phyloP scores from a whole-genome alignment of 2,797 vertebrate species.

The Lepilemur ruficaudatus region DNA sequence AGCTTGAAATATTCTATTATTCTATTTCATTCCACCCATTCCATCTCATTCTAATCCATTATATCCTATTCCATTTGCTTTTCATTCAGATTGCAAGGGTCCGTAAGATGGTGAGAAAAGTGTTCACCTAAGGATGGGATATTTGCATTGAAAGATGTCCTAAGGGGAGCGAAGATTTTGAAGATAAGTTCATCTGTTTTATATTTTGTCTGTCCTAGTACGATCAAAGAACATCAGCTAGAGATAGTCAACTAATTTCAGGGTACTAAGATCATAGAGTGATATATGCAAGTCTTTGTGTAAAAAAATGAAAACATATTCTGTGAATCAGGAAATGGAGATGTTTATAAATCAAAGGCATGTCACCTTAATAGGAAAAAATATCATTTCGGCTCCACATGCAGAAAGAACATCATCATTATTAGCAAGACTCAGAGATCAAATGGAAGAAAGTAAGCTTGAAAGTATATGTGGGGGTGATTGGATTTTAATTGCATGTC shows the following conservation, averaged over 20 bases:
- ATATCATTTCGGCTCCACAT: background rate
- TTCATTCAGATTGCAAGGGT: background rate
- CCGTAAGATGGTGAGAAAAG: background rate
- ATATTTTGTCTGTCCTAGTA: background rate
- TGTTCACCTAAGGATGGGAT: accelerated
- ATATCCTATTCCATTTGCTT: background rate
- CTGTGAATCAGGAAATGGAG: background rate
- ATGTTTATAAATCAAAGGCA: background rate
- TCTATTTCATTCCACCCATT: background rate
- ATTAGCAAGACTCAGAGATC: background rate
- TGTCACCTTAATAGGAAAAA: background rate
- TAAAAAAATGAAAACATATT: background rate
- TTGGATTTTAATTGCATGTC: background rate
- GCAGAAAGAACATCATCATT: background rate
- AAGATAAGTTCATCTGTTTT: background rate
- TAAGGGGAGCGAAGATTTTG: background rate
- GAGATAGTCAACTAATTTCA: background rate
- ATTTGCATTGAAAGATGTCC: background rate
- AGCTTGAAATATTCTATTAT: background rate
- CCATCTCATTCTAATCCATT: background rate
- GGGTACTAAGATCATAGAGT: background rate
- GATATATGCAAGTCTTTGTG: background rate
- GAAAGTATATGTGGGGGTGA: background rate
- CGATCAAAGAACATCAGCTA: background rate
- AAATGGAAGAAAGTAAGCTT: background rate